Evolutionary conservation across 1,140 invertebrate genomes (phyloP), one percentile per base, ranked within the genome.

Genomic region (Drosophila kohkoa): DNA sequence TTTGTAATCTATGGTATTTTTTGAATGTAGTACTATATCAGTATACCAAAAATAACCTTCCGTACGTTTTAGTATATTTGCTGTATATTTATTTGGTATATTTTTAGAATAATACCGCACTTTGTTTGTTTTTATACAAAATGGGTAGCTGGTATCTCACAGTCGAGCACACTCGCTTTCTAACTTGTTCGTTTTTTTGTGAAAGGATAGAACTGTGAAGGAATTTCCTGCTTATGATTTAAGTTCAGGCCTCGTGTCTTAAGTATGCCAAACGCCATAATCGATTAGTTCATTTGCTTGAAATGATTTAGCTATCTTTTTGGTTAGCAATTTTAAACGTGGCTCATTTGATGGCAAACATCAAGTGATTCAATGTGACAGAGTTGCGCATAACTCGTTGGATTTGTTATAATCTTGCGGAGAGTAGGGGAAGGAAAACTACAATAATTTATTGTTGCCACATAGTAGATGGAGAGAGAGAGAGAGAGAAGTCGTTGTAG

Each of bases 391-490:
- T 78, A 85, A 74, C 80, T 80, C 59, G 6, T 68, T 68, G 70
- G 69, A 62, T 86, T 76, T 78, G 55, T 46, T 71, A 63, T 88
- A 77, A 86, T 82, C 82, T 79, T 49, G 49, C 11, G 11, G 49
- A 1, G 45, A 25, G 20, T 25, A 3, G 49, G 49, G 49, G 51
- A 49, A 38, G 51, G 46, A 45, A 69, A 79, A 69, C 66, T 69
- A 78, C 67, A 66, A 76, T 82, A 83, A 89, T 89, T 88, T 75
- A 88, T 85, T 78, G 67, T 89, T 79, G 49, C 54, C 52, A 49
- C 49, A 88, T 57, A 72, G 63, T 57, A 67, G 63, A 51, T 45
- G 63, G 32, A 30, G 65, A 72, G 63, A 51, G 35, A 54, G 45
- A 41, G 54, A 72, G 62, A 51, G 35, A 5, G 32, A 7, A 43